These are phyloP conservation scores for Leptopilina drosophilae DNA, from an alignment of 2,888 invertebrate species.

Conservation along the genomic window DNA sequence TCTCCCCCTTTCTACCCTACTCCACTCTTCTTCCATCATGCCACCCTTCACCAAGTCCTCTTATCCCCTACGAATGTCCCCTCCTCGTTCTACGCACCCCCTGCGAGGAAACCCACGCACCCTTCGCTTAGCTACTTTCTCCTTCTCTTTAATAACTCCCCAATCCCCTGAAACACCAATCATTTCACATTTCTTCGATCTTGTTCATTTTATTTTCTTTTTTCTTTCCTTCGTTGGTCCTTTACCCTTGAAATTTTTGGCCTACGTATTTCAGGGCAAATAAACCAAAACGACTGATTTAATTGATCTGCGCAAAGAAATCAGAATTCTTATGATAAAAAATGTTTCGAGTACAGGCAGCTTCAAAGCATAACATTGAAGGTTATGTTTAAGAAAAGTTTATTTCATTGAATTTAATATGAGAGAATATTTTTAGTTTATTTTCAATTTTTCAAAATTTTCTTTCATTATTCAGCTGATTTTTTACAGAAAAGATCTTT, in stretches of 20 bases:
- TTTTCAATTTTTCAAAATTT: too few species aligned
- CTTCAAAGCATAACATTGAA: background rate
- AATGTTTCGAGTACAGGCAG: slow-evolving; percentile 43
- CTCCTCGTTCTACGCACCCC: slow-evolving; percentile 69
- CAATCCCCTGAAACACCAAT: slow-evolving; percentile 48
- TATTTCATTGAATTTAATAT: too few species aligned
- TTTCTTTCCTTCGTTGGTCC: background rate
- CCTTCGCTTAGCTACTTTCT: slow-evolving; percentile 63
- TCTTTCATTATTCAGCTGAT: too few species aligned
- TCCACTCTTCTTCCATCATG: slow-evolving; percentile 61
- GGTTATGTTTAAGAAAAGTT: too few species aligned
- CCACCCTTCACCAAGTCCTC: slow-evolving; percentile 61
- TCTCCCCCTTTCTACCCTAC: slow-evolving; percentile 71
- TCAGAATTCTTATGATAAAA: slow-evolving; percentile 48
- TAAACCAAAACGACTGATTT: slow-evolving; percentile 66
- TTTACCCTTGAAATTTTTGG: slow-evolving; percentile 51
- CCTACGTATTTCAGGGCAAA: slow-evolving; percentile 72
- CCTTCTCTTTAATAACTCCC: slow-evolving; percentile 28
- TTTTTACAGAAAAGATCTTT: too few species aligned
- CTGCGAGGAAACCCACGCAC: slow-evolving; percentile 71
- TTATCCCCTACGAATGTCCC: slow-evolving; percentile 67
- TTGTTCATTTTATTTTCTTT: slow-evolving; percentile 48
- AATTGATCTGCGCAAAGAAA: slow-evolving; percentile 23
- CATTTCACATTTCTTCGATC: slow-evolving; percentile 51
- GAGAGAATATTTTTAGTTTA: too few species aligned